Evolutionary conservation across 2,797 vertebrate species (phyloP).

Genomic region (Silurus aristotelis): DNA sequence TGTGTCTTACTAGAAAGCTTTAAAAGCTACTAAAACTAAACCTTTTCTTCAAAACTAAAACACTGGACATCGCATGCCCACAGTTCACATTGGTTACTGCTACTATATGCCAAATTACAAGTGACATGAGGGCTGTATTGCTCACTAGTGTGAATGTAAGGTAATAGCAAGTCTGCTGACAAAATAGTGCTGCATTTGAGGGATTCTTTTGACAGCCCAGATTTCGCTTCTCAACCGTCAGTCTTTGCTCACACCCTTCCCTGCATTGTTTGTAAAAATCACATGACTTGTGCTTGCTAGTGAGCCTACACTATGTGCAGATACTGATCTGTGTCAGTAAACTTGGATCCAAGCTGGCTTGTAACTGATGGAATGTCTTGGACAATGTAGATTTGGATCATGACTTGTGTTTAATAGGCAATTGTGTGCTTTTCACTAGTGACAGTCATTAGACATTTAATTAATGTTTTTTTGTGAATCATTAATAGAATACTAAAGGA

Average conservation of each 20-base stretch:
- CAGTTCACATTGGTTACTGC: neutral
- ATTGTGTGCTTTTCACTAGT: slow-evolving; percentile 48
- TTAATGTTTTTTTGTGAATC: slow-evolving; percentile 4
- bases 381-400: slow-evolving; percentile 16
- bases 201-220: slow-evolving; percentile 8
- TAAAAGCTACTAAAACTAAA: neutral
- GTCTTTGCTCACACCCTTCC: slow-evolving; percentile 41
- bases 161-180: slow-evolving; percentile 36
- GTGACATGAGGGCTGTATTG: neutral
- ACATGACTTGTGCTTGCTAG: slow-evolving; percentile 51
- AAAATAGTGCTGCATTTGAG: slow-evolving; percentile 40
- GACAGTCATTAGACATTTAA: slow-evolving; percentile 36
- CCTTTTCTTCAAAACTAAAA: neutral
- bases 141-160: slow-evolving; percentile 13
- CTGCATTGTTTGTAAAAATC: slow-evolving; percentile 46
- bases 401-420: slow-evolving; percentile 41
- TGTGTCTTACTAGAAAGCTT: neutral
- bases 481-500: neutral
- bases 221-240: slow-evolving; percentile 23
- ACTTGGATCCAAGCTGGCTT: slow-evolving; percentile 24
- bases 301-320: slow-evolving; percentile 21
- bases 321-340: slow-evolving; percentile 39
- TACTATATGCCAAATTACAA: neutral
- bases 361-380: slow-evolving; percentile 2
- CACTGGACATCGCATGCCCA: neutral